Percentiles rank a stretch among this genome's conserved stretches.
Conservation (phyloP, 1,140 invertebrate genomes). For the Diorhabda carinulata region DNA sequence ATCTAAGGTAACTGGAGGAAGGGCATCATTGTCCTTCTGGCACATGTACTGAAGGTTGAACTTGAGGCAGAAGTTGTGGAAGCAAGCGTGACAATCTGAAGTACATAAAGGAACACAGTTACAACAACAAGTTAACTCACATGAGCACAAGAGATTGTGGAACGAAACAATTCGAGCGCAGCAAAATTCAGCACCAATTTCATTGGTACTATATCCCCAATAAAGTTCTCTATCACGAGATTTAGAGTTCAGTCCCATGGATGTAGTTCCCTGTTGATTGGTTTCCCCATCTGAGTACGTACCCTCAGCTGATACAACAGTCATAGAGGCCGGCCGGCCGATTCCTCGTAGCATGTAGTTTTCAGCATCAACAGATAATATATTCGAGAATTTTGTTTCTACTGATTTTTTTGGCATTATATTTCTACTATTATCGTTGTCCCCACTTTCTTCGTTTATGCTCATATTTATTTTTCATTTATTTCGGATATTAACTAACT, state of each 20-base stretch:
- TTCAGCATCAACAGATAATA: slow-evolving; percentile 53
- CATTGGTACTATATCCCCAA: slow-evolving; percentile 11
- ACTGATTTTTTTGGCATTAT: slow-evolving; percentile 34
- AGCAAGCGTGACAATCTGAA: slow-evolving; percentile 64
- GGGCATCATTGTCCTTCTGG: slow-evolving; percentile 55
- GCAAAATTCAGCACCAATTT: slow-evolving; percentile 27
- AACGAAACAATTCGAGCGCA: slow-evolving; percentile 55
- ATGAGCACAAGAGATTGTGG: slow-evolving; percentile 54
- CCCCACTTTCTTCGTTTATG: slow-evolving; percentile 28
- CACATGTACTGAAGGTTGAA: slow-evolving; percentile 55
- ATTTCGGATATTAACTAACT: slow-evolving; percentile 23
- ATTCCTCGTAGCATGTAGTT: slow-evolving; percentile 59
- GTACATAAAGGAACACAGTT: slow-evolving; percentile 60
- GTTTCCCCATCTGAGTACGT: slow-evolving; percentile 14
- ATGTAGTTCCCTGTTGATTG: slow-evolving; percentile 18
- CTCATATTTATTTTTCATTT: slow-evolving; percentile 38
- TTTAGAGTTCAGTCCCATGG: neutral
- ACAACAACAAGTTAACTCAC: slow-evolving; percentile 55
- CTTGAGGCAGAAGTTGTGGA: slow-evolving; percentile 59
- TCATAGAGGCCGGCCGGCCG: slow-evolving; percentile 37
- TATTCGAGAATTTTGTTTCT: slow-evolving; percentile 28
- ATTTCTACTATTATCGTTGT: slow-evolving; percentile 23
- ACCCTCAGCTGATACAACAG: slow-evolving; percentile 11
- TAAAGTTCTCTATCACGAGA: slow-evolving; percentile 10
- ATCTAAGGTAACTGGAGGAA: slow-evolving; percentile 52